These are phyloP conservation scores for Dryobotodes eremita DNA, from an alignment of 2,888 invertebrate genomes.

Conservation along the genomic window DNA sequence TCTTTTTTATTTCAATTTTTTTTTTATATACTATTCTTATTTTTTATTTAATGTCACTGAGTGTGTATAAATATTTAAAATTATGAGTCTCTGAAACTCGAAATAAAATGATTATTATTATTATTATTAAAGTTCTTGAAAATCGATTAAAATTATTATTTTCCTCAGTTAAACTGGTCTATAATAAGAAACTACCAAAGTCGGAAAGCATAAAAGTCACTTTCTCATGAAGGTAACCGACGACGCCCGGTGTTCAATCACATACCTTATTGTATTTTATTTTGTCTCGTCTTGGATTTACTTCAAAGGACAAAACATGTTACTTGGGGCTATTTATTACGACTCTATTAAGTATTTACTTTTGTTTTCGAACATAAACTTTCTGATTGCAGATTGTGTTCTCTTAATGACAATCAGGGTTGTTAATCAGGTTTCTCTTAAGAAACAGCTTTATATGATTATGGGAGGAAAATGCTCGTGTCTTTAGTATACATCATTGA, in stretches of 20 bases:
- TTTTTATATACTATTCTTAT: too few relatives aligned
- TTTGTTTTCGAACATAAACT: constrained; percentile 31
- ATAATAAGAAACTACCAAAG: neutral
- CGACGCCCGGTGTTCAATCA: constrained; percentile 73
- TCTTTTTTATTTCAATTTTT: too few relatives aligned
- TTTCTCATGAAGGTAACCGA: constrained; percentile 62
- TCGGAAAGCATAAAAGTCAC: constrained; percentile 62
- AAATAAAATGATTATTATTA: too few relatives aligned
- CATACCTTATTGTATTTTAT: constrained; percentile 74
- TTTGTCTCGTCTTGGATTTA: constrained; percentile 70
- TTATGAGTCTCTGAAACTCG: too few relatives aligned
- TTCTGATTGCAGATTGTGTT: constrained; percentile 9
- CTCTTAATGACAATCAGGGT: neutral
- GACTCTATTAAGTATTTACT: constrained; percentile 51
- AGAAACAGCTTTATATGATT: neutral
- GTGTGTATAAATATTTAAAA: too few relatives aligned
- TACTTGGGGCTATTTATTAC: constrained; percentile 58
- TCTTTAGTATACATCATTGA: too few relatives aligned
- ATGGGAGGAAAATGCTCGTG: neutral
- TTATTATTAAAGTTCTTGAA: neutral
- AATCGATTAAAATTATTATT: neutral
- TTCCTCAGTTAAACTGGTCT: neutral
- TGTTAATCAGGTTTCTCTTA: neutral
- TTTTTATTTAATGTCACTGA: too few relatives aligned
- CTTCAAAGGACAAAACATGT: constrained; percentile 69